Conservation (phyloP, 2,888 invertebrate genomes). For the Dicycla oo region DNA sequence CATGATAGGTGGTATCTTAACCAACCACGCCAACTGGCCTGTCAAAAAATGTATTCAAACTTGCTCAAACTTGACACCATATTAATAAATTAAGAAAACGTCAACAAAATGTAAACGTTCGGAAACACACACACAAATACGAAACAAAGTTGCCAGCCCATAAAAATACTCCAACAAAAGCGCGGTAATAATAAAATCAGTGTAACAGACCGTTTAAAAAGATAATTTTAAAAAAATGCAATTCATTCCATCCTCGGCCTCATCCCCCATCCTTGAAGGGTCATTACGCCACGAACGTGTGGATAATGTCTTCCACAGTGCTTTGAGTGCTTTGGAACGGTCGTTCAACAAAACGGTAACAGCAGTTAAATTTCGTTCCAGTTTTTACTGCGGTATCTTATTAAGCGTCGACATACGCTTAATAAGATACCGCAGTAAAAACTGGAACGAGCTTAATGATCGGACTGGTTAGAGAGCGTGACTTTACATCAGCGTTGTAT, state of each 20-base stretch:
- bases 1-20: too few relatives aligned
- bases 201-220: conserved; percentile 66
- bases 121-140: background rate
- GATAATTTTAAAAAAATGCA: conserved; percentile 62
- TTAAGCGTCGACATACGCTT: too few relatives aligned
- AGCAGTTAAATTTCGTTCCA: conserved; percentile 72
- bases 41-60: background rate
- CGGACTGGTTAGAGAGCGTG: conserved; percentile 25
- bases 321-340: conserved; percentile 70
- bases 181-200: conserved; percentile 62
- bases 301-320: conserved; percentile 78
- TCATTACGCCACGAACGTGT: conserved; percentile 80
- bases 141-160: conserved; percentile 39
- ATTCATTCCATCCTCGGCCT: conserved; percentile 63
- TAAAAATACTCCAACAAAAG: conserved; percentile 42
- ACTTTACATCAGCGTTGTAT: conserved; percentile 7
- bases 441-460: conserved; percentile 59
- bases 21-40: too few relatives aligned
- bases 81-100: background rate
- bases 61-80: background rate
- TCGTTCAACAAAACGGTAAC: conserved; percentile 73
- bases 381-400: conserved; percentile 67
- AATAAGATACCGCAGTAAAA: too few relatives aligned
- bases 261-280: conserved; percentile 72
- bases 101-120: background rate